phyloP scores from a whole-genome alignment of 1,140 invertebrate species.

The Listronotus oregonensis region DNA sequence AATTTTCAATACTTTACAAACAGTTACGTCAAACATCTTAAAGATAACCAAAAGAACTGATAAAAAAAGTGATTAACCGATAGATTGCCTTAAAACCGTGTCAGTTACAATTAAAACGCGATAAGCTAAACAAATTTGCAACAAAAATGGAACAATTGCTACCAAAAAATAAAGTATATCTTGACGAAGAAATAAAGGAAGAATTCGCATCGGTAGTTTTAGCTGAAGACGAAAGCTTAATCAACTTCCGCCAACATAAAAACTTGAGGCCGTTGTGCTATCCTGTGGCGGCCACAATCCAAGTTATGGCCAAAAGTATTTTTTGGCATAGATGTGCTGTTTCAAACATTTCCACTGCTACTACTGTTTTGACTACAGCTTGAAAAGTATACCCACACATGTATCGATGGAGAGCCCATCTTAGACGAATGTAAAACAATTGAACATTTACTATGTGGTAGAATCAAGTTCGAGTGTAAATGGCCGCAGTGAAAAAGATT shows the following conservation, averaged over 20 bases:
- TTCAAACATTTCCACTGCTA: constrained; percentile 34
- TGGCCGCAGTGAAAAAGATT: constrained; percentile 29
- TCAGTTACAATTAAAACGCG: too few relatives aligned
- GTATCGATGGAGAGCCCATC: constrained; percentile 26
- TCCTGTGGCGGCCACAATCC: constrained; percentile 31
- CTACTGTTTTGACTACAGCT: constrained; percentile 35
- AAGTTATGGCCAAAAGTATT: constrained; percentile 31
- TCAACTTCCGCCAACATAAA: constrained; percentile 22
- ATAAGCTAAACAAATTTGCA: too few relatives aligned
- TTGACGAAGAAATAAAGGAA: constrained; percentile 33
- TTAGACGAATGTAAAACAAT: constrained; percentile 29
- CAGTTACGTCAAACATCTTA: too few relatives aligned
- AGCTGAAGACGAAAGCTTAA: neutral
- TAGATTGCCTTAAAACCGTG: too few relatives aligned
- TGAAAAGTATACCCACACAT: constrained; percentile 31
- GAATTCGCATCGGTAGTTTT: constrained; percentile 24
- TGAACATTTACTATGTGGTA: constrained; percentile 29
- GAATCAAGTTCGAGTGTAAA: constrained; percentile 28
- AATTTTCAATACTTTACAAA: too few relatives aligned
- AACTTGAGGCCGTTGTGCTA: constrained; percentile 25
- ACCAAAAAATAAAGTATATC: constrained; percentile 28
- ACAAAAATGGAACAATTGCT: constrained; percentile 22
- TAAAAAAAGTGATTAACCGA: too few relatives aligned
- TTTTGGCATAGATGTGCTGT: constrained; percentile 29
- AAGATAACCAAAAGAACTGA: too few relatives aligned